Evolutionary conservation across 1,140 invertebrate species (phyloP).

Genomic region (Achatina immaculata): DNA sequence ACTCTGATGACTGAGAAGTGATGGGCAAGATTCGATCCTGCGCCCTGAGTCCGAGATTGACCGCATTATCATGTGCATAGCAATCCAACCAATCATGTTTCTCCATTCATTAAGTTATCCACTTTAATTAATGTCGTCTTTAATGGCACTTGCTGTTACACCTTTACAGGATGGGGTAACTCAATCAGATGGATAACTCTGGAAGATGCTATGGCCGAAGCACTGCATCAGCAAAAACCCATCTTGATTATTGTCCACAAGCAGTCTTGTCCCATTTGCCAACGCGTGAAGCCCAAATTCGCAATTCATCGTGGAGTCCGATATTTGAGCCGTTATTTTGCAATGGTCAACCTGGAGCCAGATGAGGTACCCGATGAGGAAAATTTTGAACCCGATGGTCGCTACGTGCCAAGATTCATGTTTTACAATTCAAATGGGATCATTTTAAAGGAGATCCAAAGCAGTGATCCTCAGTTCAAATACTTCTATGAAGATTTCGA

Average conservation of each 20-base stretch:
- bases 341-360: slow-evolving; percentile 6
- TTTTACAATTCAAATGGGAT: not conserved
- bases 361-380: not conserved
- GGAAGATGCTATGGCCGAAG: not conserved
- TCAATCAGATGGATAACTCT: not conserved
- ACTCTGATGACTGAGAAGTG: too few species aligned
- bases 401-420: not conserved
- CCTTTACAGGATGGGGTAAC: slow-evolving; percentile 7
- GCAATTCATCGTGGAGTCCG: not conserved
- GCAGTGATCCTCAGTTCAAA: not conserved
- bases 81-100: too few species aligned
- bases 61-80: too few species aligned
- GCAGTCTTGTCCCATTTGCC: not conserved
- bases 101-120: too few species aligned
- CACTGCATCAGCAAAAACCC: not conserved
- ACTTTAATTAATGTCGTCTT: too few species aligned
- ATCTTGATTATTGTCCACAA: slow-evolving; percentile 9
- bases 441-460: not conserved
- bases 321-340: not conserved
- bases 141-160: too few species aligned
- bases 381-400: not conserved
- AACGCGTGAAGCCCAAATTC: not conserved
- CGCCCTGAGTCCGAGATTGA: too few species aligned
- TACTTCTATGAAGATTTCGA: not conserved
- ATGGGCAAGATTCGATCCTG: too few species aligned